Evolutionary conservation across 2,888 invertebrate genomes (phyloP), one percentile per base, ranked within the genome.

Genomic region (Synanthedon tipuliformis): DNA sequence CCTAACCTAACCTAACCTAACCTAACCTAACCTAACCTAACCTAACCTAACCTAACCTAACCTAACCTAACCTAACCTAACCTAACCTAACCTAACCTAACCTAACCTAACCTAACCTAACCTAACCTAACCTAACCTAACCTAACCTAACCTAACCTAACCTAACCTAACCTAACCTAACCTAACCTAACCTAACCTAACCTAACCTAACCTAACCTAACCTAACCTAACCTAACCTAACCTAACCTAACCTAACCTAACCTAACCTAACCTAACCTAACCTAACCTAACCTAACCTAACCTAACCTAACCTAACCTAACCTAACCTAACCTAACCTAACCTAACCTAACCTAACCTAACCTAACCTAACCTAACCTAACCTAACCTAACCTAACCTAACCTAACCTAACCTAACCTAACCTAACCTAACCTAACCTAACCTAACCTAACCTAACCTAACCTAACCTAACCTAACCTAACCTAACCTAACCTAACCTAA

Each of bases 201-300:
- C 53, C 53, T 50, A 53, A 53, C 53, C 53, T 53, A 53, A 53
- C 53, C 53, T 50, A 53, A 53, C 53, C 53, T 53, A 53, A 53
- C 53, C 53, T 50, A 53, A 53, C 53, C 53, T 53, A 53, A 53
- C 53, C 53, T 49, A 53, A 53, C 53, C 53, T 53, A 53, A 53
- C 53, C 53, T 49, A 53, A 53, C 53, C 53, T 53, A 53, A 53
- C 53, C 53, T 48, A 48, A 52, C 52, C 52, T 52, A 52, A 52
- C 52, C 52, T 45, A 50, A 50, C 50, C 50, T 50, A 50, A 50
- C 50, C 50, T 27, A 27, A 50, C 51, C 51, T 52, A 53, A 53
- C 53, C 53, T 49, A 53, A 53, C 53, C 53, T 53, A 27, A 50
- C 50, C 50, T 27, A 27, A 50, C 50, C 50, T 50, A 27, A 50